Evolutionary conservation across 2,113 vertebrate species (phyloP), one percentile per base, ranked within the genome.

Genomic region (Tapirus terrestris): DNA sequence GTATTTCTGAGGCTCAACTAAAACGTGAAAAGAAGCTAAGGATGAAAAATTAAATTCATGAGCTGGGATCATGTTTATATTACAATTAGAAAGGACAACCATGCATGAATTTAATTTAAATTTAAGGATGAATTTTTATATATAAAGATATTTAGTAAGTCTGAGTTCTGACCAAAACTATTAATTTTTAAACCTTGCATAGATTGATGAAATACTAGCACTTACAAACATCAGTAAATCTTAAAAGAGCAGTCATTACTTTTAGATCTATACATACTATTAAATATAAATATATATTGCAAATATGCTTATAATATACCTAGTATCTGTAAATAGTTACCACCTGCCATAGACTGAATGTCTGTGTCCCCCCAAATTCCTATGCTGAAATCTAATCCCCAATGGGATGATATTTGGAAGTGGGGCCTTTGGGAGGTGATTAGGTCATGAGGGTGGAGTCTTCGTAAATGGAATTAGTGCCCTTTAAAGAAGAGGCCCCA

Each of bases 21-120:
- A 94, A 97, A 60, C 31, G 14, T 76, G 31, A 43, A 93, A 91
- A 91, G 63, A 87, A 70, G 36, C 33, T 33, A 76, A 94, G 33
- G 31, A 91, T 95, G 58, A 65, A 92, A 93, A 96, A 68, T 17
- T 83, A 93, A 95, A 96, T 75, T 39, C 8, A n/a, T 51, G 8
- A 87, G 9, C 3, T 58, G 53, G 4, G 18, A 17, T 77, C 33
- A 70, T n/a, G 29, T 83, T 76, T 68, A 43, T 68, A 68, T 73
- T 63, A 39, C 18, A 94, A 25, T 73, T 79, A 10, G 29, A 93
- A 92, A 75, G 83, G 36, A 82, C 94, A 86, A 63, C 13, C 25
- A 79, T 39, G 5, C 27, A 58, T 58, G 36, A 75, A 18, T 93
- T 91, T 67, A 94, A 39, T 39, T 39, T 39, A 39, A 39, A 39